phyloP scores from a whole-genome alignment of 2,797 vertebrate genomes.

The Pantherophis vulpinus region DNA sequence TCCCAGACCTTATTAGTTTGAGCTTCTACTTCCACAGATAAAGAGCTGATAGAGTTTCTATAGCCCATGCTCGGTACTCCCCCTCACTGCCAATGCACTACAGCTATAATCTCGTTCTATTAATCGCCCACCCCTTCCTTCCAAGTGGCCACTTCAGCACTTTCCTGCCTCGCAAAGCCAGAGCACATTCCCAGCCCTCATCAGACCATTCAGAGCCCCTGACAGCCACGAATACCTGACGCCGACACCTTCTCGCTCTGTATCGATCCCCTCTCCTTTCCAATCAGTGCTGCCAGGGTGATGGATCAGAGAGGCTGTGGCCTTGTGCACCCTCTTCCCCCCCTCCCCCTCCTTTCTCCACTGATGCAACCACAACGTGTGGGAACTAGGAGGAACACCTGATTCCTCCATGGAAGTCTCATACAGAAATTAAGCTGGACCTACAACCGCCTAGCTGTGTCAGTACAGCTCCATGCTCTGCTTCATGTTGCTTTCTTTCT shows the following conservation, averaged over 20 bases:
- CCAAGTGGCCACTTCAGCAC: slow-evolving; percentile 67
- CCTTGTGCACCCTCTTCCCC: background rate
- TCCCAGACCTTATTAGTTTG: background rate
- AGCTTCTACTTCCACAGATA: background rate
- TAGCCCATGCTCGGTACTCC: background rate
- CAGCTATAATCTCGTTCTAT: slow-evolving; percentile 82
- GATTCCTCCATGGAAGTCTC: background rate
- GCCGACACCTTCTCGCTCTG: slow-evolving; percentile 62
- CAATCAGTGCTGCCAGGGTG: slow-evolving; percentile 53
- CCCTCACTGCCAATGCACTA: background rate
- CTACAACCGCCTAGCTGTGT: background rate
- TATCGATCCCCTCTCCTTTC: slow-evolving; percentile 66
- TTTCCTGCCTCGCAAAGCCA: slow-evolving; percentile 62
- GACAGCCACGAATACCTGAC: slow-evolving; percentile 65
- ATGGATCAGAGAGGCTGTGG: slow-evolving; percentile 49
- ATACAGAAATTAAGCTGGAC: background rate
- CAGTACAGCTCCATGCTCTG: background rate
- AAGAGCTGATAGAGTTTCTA: background rate
- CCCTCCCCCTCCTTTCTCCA: background rate
- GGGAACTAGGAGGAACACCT: background rate
- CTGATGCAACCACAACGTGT: slow-evolving; percentile 3
- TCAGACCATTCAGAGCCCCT: slow-evolving; percentile 57
- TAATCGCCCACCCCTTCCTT: slow-evolving; percentile 56
- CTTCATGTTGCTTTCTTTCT: too few species aligned
- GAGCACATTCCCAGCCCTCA: slow-evolving; percentile 50